A percentile compares a stretch with the other conserved stretches of the same genome.
Conservation (phyloP, 2,888 invertebrate species). For the Noctua comes region DNA sequence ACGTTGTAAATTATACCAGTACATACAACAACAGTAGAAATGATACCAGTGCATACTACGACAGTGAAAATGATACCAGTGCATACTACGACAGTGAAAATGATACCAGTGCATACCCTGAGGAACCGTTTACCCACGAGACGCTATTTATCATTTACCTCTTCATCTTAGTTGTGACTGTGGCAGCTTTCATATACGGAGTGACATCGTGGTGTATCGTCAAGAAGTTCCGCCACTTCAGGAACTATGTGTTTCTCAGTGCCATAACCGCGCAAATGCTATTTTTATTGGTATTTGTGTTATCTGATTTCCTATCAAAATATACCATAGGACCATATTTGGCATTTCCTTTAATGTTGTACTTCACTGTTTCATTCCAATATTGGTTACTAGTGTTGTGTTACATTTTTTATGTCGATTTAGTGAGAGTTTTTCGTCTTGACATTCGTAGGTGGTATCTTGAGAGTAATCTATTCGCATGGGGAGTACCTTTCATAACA, state of each 20-base stretch:
- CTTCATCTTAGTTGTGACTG: not conserved
- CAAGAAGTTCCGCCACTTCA: slow-evolving; percentile 11
- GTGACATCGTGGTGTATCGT: slow-evolving; percentile 2
- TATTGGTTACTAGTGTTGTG: slow-evolving; percentile 4
- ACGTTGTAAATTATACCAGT: too few species aligned
- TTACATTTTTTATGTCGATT: slow-evolving; percentile 10
- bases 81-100: not conserved
- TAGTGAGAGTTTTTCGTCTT: not conserved
- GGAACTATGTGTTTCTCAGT: not conserved
- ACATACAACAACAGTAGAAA: too few species aligned
- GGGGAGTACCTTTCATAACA: slow-evolving; percentile 2
- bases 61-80: too few species aligned
- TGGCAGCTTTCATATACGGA: not conserved
- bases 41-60: too few species aligned
- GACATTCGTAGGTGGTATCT: not conserved
- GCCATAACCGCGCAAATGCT: not conserved
- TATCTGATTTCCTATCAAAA: not conserved
- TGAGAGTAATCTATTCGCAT: slow-evolving; percentile 1
- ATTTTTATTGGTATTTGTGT: not conserved
- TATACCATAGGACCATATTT: not conserved
- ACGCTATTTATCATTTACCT: not conserved
- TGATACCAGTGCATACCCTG: not conserved
- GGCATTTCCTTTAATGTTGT: not conserved
- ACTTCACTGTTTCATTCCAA: not conserved
- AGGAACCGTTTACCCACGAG: not conserved